phyloP scores from a whole-genome alignment of 2,888 invertebrate species.

The Microctonus aethiopoides region DNA sequence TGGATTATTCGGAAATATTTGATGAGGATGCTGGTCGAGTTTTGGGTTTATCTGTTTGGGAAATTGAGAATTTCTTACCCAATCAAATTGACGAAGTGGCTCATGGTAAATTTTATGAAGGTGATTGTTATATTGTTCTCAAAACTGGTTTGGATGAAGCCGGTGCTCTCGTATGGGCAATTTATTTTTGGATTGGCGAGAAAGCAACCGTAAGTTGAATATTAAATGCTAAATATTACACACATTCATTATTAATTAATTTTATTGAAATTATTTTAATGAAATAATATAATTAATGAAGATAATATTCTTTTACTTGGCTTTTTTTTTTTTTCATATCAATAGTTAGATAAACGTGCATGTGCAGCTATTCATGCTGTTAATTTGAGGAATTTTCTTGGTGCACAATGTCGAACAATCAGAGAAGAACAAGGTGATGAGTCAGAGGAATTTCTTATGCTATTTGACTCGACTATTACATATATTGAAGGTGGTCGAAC shows the following conservation, averaged over 20 bases:
- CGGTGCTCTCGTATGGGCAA: slow-evolving; percentile 91
- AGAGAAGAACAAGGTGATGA: slow-evolving; percentile 98
- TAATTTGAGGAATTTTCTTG: slow-evolving; percentile 94
- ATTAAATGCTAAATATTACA: not conserved
- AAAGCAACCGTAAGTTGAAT: slow-evolving; percentile 82
- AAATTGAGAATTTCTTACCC: slow-evolving; percentile 99
- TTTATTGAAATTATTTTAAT: no score
- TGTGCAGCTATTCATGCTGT: slow-evolving; percentile 99
- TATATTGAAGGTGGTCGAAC: slow-evolving; percentile 99
- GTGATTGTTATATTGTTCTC: slow-evolving; percentile 97
- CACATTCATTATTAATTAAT: not conserved
- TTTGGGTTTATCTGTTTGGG: slow-evolving; percentile 95
- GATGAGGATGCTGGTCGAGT: slow-evolving; percentile 94
- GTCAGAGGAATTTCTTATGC: slow-evolving; percentile 91
- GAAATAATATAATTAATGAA: no score
- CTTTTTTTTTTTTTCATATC: not conserved
- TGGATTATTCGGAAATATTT: slow-evolving; percentile 98
- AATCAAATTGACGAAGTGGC: slow-evolving; percentile 93
- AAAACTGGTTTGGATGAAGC: slow-evolving; percentile 88
- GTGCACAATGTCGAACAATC: slow-evolving; percentile 92
- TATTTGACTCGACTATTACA: slow-evolving; percentile 90
- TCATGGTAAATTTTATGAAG: slow-evolving; percentile 98
- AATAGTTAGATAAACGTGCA: slow-evolving; percentile 90
- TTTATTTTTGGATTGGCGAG: slow-evolving; percentile 99
- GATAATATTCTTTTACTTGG: no score